Evolutionary conservation across 1,140 invertebrate species (phyloP), one percentile per base, ranked within the genome.

Genomic region (Thaumetopoea pityocampa): DNA sequence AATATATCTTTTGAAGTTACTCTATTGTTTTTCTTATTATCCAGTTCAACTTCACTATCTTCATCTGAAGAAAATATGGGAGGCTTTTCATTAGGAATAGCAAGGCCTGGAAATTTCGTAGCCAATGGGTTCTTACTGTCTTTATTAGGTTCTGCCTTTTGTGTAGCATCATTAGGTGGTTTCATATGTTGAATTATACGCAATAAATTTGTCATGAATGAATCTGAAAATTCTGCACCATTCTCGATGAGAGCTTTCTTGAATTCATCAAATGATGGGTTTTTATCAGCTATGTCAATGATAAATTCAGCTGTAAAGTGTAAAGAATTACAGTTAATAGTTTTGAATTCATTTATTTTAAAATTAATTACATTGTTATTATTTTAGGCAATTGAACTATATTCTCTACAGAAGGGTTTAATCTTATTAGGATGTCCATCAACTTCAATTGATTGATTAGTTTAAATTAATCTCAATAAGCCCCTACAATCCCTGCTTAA

Each of bases 181-280:
- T 92, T 93, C 97, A 99, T 99, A 53, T 96, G 94, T 55, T 97
- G 92, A 55, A 99, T 98, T 41, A 99, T 93, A 35, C 97, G 88
- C 6, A 98, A 86, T 1, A 99, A 85, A 82, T 97, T 99, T 4
- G 93, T 91, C 42, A 96, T 92, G 64, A 99, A 93, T 0, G 97
- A 98, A 73, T 99, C 97, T 0, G 94, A 93, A 77, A 96, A 96
- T 76, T 98, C 96, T 1, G 96, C 96, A 42, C 95, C 97, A 93
- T 97, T 98, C 85, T 98, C 92, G 1, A 90, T 55, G 3, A 99
- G 83, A 0, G 90, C 92, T 73, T 92, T 92, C 64, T 97, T 97
- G 68, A 99, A 99, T 2, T 85, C 84, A 5, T 97, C 94, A 82
- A 96, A 94, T 2, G 90, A 92, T 20, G 90, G 88, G 85, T 97